phyloP scores from a whole-genome alignment of 2,888 invertebrate species.

The Eupithecia vulgata region DNA sequence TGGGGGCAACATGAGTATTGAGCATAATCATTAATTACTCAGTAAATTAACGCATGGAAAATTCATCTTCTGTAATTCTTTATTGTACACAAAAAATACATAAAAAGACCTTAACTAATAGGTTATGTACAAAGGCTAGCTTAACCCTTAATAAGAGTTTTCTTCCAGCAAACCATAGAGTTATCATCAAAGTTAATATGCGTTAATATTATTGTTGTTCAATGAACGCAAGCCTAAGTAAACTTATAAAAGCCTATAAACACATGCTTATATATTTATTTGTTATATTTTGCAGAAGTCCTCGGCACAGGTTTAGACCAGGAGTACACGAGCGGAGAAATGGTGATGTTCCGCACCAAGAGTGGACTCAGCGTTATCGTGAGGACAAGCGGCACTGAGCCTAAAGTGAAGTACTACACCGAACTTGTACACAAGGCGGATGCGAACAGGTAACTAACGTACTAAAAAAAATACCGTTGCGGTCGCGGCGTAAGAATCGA shows the following conservation, averaged over 20 bases:
- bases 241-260: background rate
- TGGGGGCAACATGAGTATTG: slow-evolving; percentile 5
- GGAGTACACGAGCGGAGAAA: slow-evolving; percentile 87
- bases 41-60: too few species aligned
- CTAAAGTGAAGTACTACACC: slow-evolving; percentile 99
- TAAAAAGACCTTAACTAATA: too few species aligned
- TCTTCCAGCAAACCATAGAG: too few species aligned
- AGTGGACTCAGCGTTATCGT: slow-evolving; percentile 95
- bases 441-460: slow-evolving; percentile 48
- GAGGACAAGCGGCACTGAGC: slow-evolving; percentile 98
- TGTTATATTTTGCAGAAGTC: slow-evolving; percentile 54
- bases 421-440: slow-evolving; percentile 88
- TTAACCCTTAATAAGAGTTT: too few species aligned
- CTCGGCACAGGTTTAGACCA: slow-evolving; percentile 75
- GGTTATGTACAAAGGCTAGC: too few species aligned
- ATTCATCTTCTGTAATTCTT: too few species aligned
- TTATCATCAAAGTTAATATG: too few species aligned
- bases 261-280: background rate
- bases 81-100: too few species aligned
- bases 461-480: background rate
- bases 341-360: slow-evolving; percentile 96
- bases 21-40: too few species aligned
- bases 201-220: background rate
- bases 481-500: too few species aligned
- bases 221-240: background rate